A percentile compares a stretch with the other conserved stretches of the same genome.
Conservation (phyloP, 2,797 vertebrate genomes). For the Rhabdomys pumilio region DNA sequence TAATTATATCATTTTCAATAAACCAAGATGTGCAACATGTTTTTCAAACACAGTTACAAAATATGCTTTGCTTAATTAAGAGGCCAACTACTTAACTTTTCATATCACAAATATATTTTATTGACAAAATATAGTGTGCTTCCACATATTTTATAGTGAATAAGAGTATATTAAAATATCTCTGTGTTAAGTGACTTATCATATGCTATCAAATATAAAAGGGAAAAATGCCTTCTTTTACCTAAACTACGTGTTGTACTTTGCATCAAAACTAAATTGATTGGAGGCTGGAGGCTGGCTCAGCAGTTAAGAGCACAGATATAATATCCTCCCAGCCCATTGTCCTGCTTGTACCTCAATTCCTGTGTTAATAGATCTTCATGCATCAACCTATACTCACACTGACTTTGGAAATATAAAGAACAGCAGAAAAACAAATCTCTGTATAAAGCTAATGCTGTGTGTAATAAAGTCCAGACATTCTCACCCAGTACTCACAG, state of each 20-base stretch:
- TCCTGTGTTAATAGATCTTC: neutral
- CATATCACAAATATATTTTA: neutral
- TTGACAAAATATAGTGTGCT: neutral
- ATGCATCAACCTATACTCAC: too few species aligned
- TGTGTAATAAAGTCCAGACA: too few species aligned
- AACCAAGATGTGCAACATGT: neutral
- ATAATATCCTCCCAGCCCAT: neutral
- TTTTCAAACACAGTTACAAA: neutral
- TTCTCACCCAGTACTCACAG: neutral
- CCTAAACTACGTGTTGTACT: neutral
- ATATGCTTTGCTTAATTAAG: neutral
- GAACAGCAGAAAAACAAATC: neutral
- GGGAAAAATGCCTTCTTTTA: neutral
- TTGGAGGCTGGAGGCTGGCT: neutral
- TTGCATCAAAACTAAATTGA: neutral
- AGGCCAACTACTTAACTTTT: neutral
- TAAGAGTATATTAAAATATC: neutral
- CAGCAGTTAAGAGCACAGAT: neutral
- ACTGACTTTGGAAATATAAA: neutral
- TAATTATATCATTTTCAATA: neutral
- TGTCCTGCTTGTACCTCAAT: rapidly evolving
- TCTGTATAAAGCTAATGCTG: neutral
- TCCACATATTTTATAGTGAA: neutral
- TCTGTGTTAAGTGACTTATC: neutral
- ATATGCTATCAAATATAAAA: neutral